phyloP scores from a whole-genome alignment of 2,113 vertebrate genomes.

The Chlamydotis undulata region DNA sequence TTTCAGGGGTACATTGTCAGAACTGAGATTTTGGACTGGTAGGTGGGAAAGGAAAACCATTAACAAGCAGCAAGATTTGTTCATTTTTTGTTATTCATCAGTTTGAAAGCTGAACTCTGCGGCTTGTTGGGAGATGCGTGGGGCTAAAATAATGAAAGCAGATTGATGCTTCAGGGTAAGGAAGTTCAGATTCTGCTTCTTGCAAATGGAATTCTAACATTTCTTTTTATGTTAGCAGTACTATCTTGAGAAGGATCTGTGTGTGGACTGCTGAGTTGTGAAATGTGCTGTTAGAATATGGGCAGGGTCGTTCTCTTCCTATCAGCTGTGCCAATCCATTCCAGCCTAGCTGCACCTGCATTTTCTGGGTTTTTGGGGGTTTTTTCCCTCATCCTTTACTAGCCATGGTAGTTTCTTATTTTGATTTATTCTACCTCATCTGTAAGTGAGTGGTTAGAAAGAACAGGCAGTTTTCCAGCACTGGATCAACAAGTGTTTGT shows the following conservation, averaged over 20 bases:
- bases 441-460: background rate
- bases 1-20: background rate
- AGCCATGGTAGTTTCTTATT: background rate
- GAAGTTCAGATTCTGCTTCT: conserved; percentile 8
- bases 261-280: conserved; percentile 27
- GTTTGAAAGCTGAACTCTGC: conserved; percentile 1
- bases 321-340: background rate
- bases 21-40: background rate
- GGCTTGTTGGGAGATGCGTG: background rate
- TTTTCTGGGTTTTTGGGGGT: background rate
- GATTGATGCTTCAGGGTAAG: background rate
- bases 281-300: conserved; percentile 4
- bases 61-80: conserved; percentile 7
- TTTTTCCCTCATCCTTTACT: background rate
- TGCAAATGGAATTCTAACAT: conserved; percentile 21
- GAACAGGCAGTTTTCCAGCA: background rate
- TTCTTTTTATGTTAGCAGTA: background rate
- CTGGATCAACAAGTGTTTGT: background rate
- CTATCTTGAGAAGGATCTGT: background rate
- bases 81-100: background rate
- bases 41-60: conserved; percentile 20
- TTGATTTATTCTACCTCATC: background rate
- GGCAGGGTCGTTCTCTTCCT: background rate
- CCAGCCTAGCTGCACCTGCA: background rate
- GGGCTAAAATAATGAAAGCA: conserved; percentile 28